A percentile compares a stretch with the other conserved stretches of the same genome.
Conservation (phyloP, 2,113 vertebrate species). For the Gambusia holbrooki region DNA sequence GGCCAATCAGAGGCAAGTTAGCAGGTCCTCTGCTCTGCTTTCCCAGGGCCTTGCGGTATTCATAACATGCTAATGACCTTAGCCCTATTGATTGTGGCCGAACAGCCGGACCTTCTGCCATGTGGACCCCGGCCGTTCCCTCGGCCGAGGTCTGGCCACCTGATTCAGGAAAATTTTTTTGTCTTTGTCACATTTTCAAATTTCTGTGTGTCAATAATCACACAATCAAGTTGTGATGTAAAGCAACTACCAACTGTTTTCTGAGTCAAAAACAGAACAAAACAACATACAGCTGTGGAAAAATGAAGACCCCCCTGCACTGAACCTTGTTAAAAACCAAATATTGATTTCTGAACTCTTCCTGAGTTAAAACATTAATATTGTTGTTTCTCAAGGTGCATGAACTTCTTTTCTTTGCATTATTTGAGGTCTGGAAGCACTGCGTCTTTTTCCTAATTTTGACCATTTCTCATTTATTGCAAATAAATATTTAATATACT, state of each 20-base stretch:
- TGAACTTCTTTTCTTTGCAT: too few relatives aligned
- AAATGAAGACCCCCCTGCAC: too few relatives aligned
- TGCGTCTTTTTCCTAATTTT: too few relatives aligned
- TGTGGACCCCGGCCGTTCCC: conserved; percentile 37
- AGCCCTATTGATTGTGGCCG: conserved; percentile 72
- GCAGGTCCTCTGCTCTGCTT: conserved; percentile 55
- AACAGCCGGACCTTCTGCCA: conserved; percentile 59
- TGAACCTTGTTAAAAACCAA: too few relatives aligned
- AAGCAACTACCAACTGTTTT: background rate
- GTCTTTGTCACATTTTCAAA: background rate
- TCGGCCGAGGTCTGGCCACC: conserved; percentile 35
- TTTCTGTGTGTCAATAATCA: background rate
- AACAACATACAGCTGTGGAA: too few relatives aligned
- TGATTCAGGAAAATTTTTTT: conserved; percentile 52
- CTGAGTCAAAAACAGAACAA: background rate
- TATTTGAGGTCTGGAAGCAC: too few relatives aligned
- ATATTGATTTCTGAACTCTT: too few relatives aligned
- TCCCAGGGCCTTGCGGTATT: conserved; percentile 75
- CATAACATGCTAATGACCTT: conserved; percentile 81
- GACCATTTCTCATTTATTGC: too few relatives aligned
- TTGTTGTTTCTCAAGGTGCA: too few relatives aligned
- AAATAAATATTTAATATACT: too few relatives aligned
- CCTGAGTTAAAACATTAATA: too few relatives aligned
- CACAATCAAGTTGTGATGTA: background rate
- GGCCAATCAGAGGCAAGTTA: background rate